Evolutionary conservation across 2,888 invertebrate genomes (phyloP).

Genomic region (Hipparchia sbordonii): DNA sequence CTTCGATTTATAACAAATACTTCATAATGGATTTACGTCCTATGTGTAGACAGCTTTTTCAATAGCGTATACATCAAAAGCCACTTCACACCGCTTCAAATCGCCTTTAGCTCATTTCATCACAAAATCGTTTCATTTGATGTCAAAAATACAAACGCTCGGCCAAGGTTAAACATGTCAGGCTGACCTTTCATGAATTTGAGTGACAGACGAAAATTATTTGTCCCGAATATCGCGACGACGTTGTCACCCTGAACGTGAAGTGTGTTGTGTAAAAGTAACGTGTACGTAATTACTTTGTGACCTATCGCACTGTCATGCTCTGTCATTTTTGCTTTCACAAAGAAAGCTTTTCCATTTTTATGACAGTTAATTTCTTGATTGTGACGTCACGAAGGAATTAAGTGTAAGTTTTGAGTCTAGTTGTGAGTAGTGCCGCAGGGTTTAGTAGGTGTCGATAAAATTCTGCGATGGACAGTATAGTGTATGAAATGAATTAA

Average conservation of each 20-base stretch:
- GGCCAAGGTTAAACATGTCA: slow-evolving; percentile 9
- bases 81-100: background rate
- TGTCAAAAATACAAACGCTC: slow-evolving; percentile 4
- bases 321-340: slow-evolving; percentile 71
- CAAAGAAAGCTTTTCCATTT: slow-evolving; percentile 19
- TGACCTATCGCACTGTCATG: slow-evolving; percentile 71
- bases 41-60: no score
- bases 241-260: slow-evolving; percentile 48
- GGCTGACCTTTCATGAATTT: slow-evolving; percentile 4
- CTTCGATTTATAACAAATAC: no score
- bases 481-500: no score
- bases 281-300: slow-evolving; percentile 80
- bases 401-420: background rate
- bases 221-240: slow-evolving; percentile 34
- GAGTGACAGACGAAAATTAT: slow-evolving; percentile 35
- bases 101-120: background rate
- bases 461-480: background rate
- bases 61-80: no score
- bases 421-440: no score
- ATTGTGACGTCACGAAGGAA: background rate
- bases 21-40: no score
- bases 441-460: background rate
- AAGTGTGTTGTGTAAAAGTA: slow-evolving; percentile 58
- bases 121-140: slow-evolving; percentile 6
- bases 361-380: slow-evolving; percentile 3